Evolutionary conservation across 2,888 invertebrate species (phyloP).

Genomic region (Plutella xylostella): DNA sequence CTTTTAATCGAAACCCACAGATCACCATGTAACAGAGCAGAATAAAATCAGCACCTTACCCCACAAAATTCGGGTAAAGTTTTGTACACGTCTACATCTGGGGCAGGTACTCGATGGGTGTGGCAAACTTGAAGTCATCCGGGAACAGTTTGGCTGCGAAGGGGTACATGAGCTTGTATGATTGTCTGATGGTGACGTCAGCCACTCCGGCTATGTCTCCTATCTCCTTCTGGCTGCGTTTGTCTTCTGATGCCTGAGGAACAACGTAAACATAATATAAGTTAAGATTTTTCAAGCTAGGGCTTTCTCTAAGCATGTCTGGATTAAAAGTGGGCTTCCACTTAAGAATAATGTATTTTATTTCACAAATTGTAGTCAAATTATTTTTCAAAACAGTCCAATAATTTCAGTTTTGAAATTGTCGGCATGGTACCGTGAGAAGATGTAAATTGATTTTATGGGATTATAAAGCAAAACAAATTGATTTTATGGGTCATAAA

Average conservation of each 20-base stretch:
- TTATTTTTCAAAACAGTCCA: too few species aligned
- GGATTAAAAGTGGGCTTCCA: too few species aligned
- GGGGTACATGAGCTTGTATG: slow-evolving; percentile 97
- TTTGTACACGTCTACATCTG: slow-evolving; percentile 74
- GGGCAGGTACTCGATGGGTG: slow-evolving; percentile 94
- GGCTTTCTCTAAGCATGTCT: too few species aligned
- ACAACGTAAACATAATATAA: too few species aligned
- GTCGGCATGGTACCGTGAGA: too few species aligned
- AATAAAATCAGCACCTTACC: neutral
- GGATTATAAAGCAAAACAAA: too few species aligned
- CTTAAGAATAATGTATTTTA: too few species aligned
- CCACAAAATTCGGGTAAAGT: neutral
- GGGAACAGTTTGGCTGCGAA: slow-evolving; percentile 94
- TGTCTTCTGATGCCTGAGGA: slow-evolving; percentile 87
- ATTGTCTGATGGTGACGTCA: slow-evolving; percentile 97
- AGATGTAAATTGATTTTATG: too few species aligned
- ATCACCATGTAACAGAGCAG: neutral
- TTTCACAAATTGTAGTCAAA: too few species aligned
- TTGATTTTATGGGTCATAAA: too few species aligned
- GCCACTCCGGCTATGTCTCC: slow-evolving; percentile 99
- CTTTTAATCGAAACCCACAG: neutral
- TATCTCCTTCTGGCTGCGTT: slow-evolving; percentile 96
- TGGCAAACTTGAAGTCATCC: slow-evolving; percentile 94
- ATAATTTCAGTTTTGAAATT: too few species aligned
- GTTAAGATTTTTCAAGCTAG: too few species aligned